These are phyloP conservation scores for Peromyscus eremicus DNA, from an alignment of 2,797 vertebrate species.

Conservation along the genomic window DNA sequence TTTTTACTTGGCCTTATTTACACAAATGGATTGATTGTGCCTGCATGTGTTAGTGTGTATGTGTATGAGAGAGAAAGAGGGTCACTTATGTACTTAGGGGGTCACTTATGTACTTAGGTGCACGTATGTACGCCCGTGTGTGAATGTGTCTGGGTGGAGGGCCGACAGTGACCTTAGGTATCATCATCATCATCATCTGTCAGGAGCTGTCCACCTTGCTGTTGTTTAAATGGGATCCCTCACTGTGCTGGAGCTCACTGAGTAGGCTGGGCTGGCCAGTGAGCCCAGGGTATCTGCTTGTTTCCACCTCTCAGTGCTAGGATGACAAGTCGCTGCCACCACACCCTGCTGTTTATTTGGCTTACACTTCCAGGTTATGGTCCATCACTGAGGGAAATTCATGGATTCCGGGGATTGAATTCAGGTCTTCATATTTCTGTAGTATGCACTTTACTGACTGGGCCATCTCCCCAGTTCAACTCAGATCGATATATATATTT, in stretches of 20 bases:
- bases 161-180: background rate
- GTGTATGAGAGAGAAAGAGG: background rate
- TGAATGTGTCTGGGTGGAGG: too few relatives aligned
- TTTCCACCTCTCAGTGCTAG: background rate
- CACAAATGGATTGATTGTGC: background rate
- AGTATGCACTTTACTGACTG: background rate
- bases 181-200: too few relatives aligned
- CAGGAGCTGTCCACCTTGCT: background rate
- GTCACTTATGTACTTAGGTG: background rate
- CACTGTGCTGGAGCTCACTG: background rate
- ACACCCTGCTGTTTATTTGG: background rate
- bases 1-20: background rate
- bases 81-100: background rate
- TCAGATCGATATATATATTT: background rate
- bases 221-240: background rate
- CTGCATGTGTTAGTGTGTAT: too few relatives aligned
- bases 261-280: too few relatives aligned
- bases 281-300: background rate
- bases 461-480: background rate
- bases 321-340: background rate
- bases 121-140: background rate
- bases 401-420: background rate
- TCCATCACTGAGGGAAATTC: background rate
- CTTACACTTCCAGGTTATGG: background rate
- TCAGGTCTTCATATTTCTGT: background rate